Conservation (phyloP, 2,113 vertebrate species). For the Elanus axillaris region DNA sequence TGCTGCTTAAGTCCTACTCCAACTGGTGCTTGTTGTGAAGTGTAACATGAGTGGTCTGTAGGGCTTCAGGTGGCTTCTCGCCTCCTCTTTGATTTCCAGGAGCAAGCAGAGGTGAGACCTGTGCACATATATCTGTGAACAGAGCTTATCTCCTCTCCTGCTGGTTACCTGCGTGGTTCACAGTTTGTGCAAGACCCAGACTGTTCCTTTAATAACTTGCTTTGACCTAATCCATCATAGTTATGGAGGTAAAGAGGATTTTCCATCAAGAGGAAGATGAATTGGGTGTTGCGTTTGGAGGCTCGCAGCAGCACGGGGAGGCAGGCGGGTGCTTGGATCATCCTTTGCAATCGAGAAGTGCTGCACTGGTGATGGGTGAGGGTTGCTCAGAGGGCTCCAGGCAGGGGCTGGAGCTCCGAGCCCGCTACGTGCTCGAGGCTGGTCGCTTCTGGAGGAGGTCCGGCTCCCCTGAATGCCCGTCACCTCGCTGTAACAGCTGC, state of each 20-base stretch:
- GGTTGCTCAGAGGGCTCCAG: neutral
- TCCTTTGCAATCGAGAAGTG: neutral
- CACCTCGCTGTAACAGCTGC: fast-evolving
- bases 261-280: neutral
- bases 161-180: neutral
- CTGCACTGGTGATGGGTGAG: neutral
- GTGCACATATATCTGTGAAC: fast-evolving
- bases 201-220: fast-evolving
- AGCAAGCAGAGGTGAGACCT: neutral
- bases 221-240: neutral
- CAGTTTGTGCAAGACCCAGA: neutral
- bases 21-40: fast-evolving
- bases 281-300: neutral
- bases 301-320: neutral
- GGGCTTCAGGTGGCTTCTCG: neutral
- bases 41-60: neutral
- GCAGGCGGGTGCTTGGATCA: neutral
- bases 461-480: fast-evolving
- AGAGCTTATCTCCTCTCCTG: neutral
- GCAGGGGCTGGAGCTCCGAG: neutral
- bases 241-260: neutral
- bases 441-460: neutral
- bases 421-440: neutral
- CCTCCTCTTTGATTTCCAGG: neutral
- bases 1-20: neutral